Base-by-base conservation (phyloP, 2,113 vertebrate species). In the Herpetotheres cachinnans region DNA sequence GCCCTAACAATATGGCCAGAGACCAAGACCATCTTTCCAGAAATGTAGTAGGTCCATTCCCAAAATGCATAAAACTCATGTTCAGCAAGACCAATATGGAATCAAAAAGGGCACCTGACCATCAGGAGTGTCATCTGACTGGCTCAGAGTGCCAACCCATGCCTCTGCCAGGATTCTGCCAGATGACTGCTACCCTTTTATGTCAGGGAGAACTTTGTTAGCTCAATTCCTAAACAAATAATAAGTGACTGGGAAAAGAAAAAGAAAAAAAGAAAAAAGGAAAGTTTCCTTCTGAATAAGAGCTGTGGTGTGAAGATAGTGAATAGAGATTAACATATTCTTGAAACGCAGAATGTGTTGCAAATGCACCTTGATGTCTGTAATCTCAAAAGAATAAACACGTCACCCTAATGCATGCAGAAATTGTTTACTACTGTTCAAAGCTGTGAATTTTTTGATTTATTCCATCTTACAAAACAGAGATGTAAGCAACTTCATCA, bases 341-440 rank as follows among this genome's bases (percentile, higher is more conserved):
- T 34, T 56, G 56, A 94, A 96, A 82, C 22, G 73, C 7, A 59
- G 54, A 77, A 78, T 16, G 47, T 16, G 44, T 30, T 63, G 69
- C 91, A 92, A 86, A 83, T 77, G 80, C 44, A 96, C 93, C 78
- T 89, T 95, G 73, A 93, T 74, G 61, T 44, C 69, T 94, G 67
- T 80, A 54, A 89, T 71, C 80, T 87, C 89, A 55, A 67, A 71
- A 86, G 38, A 94, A 89, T 71, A 67, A 84, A 83, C 56, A 95
- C 10, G 42, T 92, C 72, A 89, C 26, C 46, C n/a, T 87, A 69
- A 87, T 61, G 49, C 40, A 85, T 56, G 66, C 84, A 76, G 71
- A 54, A 94, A 69, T 27, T 91, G 91, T 91, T 96, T 96, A 84
- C 84, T 89, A 79, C 73, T 30, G 26, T 71, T 95, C 77, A 96